A percentile compares a stretch with the other conserved stretches of the same genome.
Conservation (phyloP, 2,113 vertebrate species). For the Mixornis gularis region DNA sequence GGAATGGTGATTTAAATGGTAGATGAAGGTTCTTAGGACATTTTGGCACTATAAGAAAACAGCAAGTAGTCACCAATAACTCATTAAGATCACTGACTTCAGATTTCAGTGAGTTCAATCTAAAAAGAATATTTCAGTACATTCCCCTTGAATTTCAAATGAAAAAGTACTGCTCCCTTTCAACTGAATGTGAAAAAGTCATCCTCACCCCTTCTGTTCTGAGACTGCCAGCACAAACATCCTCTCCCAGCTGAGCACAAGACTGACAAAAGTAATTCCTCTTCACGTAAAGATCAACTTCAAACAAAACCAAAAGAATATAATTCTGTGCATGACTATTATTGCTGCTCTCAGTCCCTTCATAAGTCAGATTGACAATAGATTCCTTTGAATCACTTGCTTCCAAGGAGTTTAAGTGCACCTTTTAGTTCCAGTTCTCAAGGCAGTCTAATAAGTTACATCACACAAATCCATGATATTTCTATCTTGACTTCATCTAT, state of each 20-base stretch:
- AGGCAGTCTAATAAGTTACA: neutral
- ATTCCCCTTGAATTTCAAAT: neutral
- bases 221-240: neutral
- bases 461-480: neutral
- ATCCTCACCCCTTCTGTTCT: neutral
- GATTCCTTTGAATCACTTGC: neutral
- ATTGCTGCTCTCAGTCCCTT: neutral
- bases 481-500: neutral
- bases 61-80: neutral
- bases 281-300: neutral
- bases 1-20: neutral
- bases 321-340: neutral
- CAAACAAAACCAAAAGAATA: neutral
- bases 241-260: neutral
- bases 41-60: neutral
- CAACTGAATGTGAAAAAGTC: neutral
- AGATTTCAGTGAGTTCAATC: neutral
- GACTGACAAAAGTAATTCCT: neutral
- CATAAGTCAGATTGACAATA: accelerated
- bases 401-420: neutral
- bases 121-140: neutral
- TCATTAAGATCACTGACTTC: neutral
- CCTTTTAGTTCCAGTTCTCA: neutral
- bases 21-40: neutral
- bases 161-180: neutral